Percentiles rank a stretch among this genome's conserved stretches.
Evolutionary conservation across 2,797 vertebrate species (phyloP).

Genomic region (Chaetophractus vellerosus): DNA sequence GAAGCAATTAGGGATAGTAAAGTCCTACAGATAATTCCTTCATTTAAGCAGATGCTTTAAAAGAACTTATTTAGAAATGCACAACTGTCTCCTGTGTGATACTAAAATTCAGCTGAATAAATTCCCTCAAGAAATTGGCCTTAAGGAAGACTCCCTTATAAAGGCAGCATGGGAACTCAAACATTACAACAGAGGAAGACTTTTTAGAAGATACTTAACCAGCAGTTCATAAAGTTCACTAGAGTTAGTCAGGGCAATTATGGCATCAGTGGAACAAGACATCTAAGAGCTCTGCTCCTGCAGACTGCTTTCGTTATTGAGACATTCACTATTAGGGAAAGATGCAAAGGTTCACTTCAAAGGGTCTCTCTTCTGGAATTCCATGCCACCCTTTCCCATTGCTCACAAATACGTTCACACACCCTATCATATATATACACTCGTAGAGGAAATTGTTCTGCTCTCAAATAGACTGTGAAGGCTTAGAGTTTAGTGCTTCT

Average conservation of each 20-base stretch:
- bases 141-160: neutral
- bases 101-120: conserved; percentile 25
- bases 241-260: neutral
- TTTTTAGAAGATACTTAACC: neutral
- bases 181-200: neutral
- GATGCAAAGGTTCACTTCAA: neutral
- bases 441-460: conserved; percentile 13
- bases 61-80: conserved; percentile 29
- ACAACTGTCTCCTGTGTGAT: neutral
- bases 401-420: neutral
- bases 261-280: neutral
- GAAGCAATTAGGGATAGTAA: conserved; percentile 30
- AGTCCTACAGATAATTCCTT: neutral
- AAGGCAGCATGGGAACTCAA: neutral
- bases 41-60: conserved; percentile 37
- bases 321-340: neutral
- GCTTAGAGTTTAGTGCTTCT: neutral
- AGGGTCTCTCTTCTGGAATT: neutral
- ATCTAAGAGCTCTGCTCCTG: neutral
- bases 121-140: conserved; percentile 48
- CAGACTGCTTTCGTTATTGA: neutral
- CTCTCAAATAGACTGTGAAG: neutral
- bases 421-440: neutral
- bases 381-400: neutral
- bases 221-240: neutral